Percentiles rank a stretch among this genome's conserved stretches.
phyloP scores from a whole-genome alignment of 2,113 vertebrate genomes.

The Marcusenius ussheri region DNA sequence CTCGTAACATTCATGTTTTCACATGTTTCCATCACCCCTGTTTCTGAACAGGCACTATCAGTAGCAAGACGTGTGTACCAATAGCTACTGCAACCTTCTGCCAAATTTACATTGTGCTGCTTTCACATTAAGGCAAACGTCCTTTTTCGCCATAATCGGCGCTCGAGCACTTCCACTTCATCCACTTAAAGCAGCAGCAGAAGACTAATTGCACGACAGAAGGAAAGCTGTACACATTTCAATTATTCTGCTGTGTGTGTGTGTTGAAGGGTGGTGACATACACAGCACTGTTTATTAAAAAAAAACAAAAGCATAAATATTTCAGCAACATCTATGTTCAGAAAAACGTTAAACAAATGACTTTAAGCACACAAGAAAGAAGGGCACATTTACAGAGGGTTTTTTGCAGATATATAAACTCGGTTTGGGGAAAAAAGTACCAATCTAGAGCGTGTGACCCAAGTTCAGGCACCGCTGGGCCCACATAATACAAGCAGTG shows the following conservation, averaged over 20 bases:
- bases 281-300: background rate
- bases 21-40: background rate
- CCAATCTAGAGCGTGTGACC: background rate
- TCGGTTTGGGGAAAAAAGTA: background rate
- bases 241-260: background rate
- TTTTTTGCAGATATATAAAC: background rate
- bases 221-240: background rate
- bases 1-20: background rate
- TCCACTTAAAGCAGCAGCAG: background rate
- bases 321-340: background rate
- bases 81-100: background rate
- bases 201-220: background rate
- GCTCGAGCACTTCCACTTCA: background rate
- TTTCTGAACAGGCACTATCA: background rate
- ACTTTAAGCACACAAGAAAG: background rate
- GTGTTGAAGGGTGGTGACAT: background rate
- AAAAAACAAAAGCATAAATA: background rate
- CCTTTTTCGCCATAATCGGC: background rate
- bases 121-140: background rate
- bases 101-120: background rate
- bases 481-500: background rate
- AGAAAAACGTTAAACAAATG: background rate
- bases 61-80: background rate
- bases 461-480: background rate
- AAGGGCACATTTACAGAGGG: background rate